phyloP scores from a whole-genome alignment of 2,888 invertebrate species.

The Frankliniella intonsa region DNA sequence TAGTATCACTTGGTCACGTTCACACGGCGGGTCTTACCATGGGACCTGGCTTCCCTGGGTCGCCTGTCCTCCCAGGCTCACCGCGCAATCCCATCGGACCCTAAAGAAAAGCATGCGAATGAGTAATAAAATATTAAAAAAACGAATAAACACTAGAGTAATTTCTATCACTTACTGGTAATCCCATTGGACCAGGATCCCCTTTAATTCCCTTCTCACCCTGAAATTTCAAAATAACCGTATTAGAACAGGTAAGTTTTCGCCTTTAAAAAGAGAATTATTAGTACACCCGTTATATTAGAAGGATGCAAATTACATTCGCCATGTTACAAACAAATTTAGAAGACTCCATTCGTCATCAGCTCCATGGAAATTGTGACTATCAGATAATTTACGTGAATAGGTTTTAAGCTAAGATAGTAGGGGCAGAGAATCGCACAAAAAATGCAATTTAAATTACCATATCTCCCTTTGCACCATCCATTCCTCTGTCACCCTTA shows the following conservation, averaged over 20 bases:
- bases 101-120: slow-evolving; percentile 47
- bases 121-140: not conserved
- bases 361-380: too few relatives aligned
- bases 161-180: slow-evolving; percentile 72
- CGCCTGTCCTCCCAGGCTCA: slow-evolving; percentile 65
- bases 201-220: slow-evolving; percentile 77
- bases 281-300: too few relatives aligned
- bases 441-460: slow-evolving; percentile 52
- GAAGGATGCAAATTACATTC: too few relatives aligned
- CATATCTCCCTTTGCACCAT: slow-evolving; percentile 75
- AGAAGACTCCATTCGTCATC: too few relatives aligned
- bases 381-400: too few relatives aligned
- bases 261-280: too few relatives aligned
- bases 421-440: too few relatives aligned
- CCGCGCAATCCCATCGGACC: slow-evolving; percentile 79
- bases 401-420: too few relatives aligned
- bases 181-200: slow-evolving; percentile 89
- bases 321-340: slow-evolving; percentile 31
- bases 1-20: not conserved
- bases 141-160: not conserved
- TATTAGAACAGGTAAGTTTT: slow-evolving; percentile 28
- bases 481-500: slow-evolving; percentile 78
- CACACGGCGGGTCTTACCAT: slow-evolving; percentile 60
- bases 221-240: slow-evolving; percentile 49
- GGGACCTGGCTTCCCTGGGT: slow-evolving; percentile 68